Evolutionary conservation across 2,888 invertebrate species (phyloP).

Genomic region (Temnothorax ravouxi): DNA sequence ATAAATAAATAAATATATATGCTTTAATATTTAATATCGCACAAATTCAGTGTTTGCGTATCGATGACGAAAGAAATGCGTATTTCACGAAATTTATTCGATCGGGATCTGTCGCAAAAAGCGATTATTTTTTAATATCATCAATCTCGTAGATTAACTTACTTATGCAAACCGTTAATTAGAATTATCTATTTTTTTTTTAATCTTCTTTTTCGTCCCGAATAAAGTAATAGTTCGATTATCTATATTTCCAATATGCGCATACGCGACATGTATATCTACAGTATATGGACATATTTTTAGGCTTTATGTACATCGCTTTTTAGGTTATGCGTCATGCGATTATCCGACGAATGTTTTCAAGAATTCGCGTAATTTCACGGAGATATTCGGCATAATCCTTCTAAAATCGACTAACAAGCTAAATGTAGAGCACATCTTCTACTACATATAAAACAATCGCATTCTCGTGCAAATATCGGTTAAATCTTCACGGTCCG

Average conservation of each 20-base stretch:
- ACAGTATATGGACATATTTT: not conserved
- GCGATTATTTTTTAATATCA: not conserved
- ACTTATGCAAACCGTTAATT: not conserved
- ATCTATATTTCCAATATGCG: not conserved
- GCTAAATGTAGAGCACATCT: not conserved
- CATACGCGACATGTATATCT: slow-evolving; percentile 5
- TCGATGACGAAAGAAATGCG: too few relatives aligned
- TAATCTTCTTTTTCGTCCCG: not conserved
- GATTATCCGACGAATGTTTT: slow-evolving; percentile 26
- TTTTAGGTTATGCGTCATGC: slow-evolving; percentile 61
- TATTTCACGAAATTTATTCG: not conserved
- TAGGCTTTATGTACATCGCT: slow-evolving; percentile 3
- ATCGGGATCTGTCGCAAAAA: not conserved
- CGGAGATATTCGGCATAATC: not conserved
- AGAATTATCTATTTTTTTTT: not conserved
- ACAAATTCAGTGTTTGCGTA: too few relatives aligned
- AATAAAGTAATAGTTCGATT: not conserved
- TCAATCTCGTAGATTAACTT: not conserved
- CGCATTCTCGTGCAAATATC: slow-evolving; percentile 25
- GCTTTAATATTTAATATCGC: too few relatives aligned
- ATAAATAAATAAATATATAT: too few relatives aligned
- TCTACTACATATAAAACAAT: not conserved
- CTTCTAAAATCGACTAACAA: not conserved
- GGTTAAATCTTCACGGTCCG: slow-evolving; percentile 19
- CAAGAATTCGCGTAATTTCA: slow-evolving; percentile 20